A percentile compares a stretch with the other conserved stretches of the same genome.
phyloP scores from a whole-genome alignment of 2,888 invertebrate genomes.

The Galerucella pusilla region DNA sequence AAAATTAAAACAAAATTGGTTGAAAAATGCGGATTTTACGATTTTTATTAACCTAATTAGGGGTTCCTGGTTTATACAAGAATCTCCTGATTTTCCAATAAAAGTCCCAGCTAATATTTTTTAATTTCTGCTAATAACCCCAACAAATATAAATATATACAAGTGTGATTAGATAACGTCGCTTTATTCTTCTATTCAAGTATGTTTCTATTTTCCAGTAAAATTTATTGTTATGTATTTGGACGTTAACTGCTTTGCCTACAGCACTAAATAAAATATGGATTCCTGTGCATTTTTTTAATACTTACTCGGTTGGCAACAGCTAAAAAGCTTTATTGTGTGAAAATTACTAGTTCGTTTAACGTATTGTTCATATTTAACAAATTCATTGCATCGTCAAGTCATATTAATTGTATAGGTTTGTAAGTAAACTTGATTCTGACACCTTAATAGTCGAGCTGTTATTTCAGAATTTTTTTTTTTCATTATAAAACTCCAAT shows the following conservation, averaged over 20 bases:
- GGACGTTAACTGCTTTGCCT: constrained; percentile 46
- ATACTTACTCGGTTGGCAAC: neutral
- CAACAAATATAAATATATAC: neutral
- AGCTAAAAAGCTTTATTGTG: constrained; percentile 9
- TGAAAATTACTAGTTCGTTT: constrained; percentile 3
- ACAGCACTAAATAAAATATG: constrained; percentile 44
- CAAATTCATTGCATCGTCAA: neutral
- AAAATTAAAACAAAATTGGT: too few relatives aligned
- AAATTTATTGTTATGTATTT: constrained; percentile 15
- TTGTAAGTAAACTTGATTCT: neutral
- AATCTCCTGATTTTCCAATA: too few relatives aligned
- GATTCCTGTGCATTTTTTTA: constrained; percentile 32
- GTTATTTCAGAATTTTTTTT: too few relatives aligned
- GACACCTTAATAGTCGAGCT: too few relatives aligned
- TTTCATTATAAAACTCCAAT: too few relatives aligned
- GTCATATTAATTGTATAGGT: neutral
- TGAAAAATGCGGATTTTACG: too few relatives aligned
- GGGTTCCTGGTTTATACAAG: too few relatives aligned
- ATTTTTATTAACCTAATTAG: too few relatives aligned
- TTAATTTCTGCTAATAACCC: too few relatives aligned
- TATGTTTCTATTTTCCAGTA: neutral
- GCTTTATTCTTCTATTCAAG: neutral
- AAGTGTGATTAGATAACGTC: neutral
- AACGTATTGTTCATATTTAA: neutral
- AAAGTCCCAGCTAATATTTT: too few relatives aligned